Evolutionary conservation across 2,113 vertebrate species (phyloP).

Genomic region (Ailurus styani): DNA sequence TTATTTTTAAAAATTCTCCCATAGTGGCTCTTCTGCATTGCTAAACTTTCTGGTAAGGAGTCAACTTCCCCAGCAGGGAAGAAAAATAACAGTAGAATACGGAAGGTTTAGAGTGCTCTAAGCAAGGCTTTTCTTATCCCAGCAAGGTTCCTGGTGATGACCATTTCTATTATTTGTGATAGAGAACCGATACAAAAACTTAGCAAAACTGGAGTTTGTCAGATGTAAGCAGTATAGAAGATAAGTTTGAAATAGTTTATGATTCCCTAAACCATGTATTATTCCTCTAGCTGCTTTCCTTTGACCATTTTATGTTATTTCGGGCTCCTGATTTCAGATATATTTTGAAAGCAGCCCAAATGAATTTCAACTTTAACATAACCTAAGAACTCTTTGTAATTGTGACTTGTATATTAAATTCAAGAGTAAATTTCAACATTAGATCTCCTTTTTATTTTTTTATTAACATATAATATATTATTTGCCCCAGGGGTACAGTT

Average conservation of each 20-base stretch:
- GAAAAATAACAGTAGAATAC: slow-evolving; percentile 64
- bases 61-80: slow-evolving; percentile 61
- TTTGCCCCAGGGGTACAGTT: no score
- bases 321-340: slow-evolving; percentile 46
- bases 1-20: not conserved
- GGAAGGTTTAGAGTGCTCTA: slow-evolving; percentile 48
- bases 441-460: slow-evolving; percentile 29
- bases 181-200: slow-evolving; percentile 70
- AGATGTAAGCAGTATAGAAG: slow-evolving; percentile 25
- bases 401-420: slow-evolving; percentile 8
- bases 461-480: no score
- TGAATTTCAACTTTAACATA: not conserved
- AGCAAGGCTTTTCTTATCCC: slow-evolving; percentile 55
- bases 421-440: slow-evolving; percentile 18
- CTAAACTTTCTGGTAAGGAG: slow-evolving; percentile 57
- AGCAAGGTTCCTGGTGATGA: slow-evolving; percentile 20
- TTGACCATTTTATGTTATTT: slow-evolving; percentile 61
- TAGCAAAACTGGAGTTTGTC: slow-evolving; percentile 67
- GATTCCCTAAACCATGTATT: slow-evolving; percentile 38
- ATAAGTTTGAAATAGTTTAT: slow-evolving; percentile 55
- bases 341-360: not conserved
- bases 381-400: slow-evolving; percentile 42
- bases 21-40: slow-evolving; percentile 65
- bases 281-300: slow-evolving; percentile 57
- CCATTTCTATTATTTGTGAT: slow-evolving; percentile 59